Conservation (phyloP, 2,888 invertebrate species). For the Euplexia lucipara region DNA sequence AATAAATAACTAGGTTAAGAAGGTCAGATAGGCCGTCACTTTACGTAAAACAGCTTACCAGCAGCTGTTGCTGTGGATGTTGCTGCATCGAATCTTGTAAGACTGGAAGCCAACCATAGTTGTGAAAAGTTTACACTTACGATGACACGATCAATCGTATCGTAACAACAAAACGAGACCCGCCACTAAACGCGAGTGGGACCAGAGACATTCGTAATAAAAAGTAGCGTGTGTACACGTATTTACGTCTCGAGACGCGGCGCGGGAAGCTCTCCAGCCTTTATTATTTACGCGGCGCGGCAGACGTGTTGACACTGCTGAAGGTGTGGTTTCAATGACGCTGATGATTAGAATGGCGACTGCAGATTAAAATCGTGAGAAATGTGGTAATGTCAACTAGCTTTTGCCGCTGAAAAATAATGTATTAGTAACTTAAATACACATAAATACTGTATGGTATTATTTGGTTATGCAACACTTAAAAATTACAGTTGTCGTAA, state of each 20-base stretch:
- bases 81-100: too few relatives aligned
- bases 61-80: too few relatives aligned
- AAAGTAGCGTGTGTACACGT: constrained; percentile 63
- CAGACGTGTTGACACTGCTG: constrained; percentile 71
- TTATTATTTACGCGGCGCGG: constrained; percentile 81
- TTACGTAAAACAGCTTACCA: too few relatives aligned
- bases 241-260: constrained; percentile 68
- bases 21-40: too few relatives aligned
- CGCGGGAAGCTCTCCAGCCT: constrained; percentile 67
- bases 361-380: background rate
- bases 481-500: too few relatives aligned
- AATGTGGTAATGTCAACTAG: background rate
- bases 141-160: constrained; percentile 1
- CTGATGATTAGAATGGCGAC: background rate
- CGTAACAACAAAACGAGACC: constrained; percentile 8
- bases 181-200: constrained; percentile 54
- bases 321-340: constrained; percentile 60
- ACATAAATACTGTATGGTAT: too few relatives aligned
- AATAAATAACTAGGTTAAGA: too few relatives aligned
- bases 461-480: too few relatives aligned
- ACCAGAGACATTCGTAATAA: constrained; percentile 63
- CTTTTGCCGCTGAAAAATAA: too few relatives aligned
- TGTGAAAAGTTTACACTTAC: too few relatives aligned
- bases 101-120: too few relatives aligned
- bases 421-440: too few relatives aligned